Conservation (phyloP, 2,113 vertebrate genomes). For the Eleginops maclovinus region DNA sequence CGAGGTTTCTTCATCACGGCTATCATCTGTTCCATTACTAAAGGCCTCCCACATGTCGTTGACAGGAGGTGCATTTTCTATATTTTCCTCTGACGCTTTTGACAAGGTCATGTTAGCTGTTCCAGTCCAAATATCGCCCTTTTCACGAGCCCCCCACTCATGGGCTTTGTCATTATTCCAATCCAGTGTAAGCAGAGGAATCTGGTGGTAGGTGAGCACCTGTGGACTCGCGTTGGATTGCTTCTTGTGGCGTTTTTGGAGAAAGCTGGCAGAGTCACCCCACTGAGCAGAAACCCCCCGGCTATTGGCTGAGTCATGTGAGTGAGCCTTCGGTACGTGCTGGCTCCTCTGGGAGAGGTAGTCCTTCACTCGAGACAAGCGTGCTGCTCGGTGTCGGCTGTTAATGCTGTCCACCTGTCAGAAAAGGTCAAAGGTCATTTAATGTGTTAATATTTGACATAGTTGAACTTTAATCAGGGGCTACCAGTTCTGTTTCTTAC, state of each 20-base stretch:
- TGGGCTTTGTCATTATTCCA: slow-evolving; percentile 64
- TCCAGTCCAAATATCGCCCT: slow-evolving; percentile 42
- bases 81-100: slow-evolving; percentile 33
- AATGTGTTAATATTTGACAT: slow-evolving; percentile 33
- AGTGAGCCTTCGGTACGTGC: slow-evolving; percentile 19
- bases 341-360: slow-evolving; percentile 51
- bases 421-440: slow-evolving; percentile 46
- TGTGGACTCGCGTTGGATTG: slow-evolving; percentile 37
- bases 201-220: slow-evolving; percentile 78
- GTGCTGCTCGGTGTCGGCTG: slow-evolving; percentile 57
- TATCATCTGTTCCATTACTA: slow-evolving; percentile 46
- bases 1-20: slow-evolving; percentile 30
- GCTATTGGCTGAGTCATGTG: slow-evolving; percentile 31
- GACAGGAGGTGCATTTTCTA: slow-evolving; percentile 18
- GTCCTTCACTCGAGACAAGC: slow-evolving; percentile 65
- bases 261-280: slow-evolving; percentile 24
- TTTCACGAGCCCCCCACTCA: slow-evolving; percentile 19
- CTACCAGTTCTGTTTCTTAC: background rate
- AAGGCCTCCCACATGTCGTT: slow-evolving; percentile 67
- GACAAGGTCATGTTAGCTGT: slow-evolving; percentile 38
- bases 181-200: slow-evolving; percentile 75
- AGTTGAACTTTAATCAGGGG: slow-evolving; percentile 14
- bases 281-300: slow-evolving; percentile 23
- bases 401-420: slow-evolving; percentile 77
- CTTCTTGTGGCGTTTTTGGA: slow-evolving; percentile 37